Conservation (phyloP, 2,888 invertebrate species). For the Drosophila histrio region DNA sequence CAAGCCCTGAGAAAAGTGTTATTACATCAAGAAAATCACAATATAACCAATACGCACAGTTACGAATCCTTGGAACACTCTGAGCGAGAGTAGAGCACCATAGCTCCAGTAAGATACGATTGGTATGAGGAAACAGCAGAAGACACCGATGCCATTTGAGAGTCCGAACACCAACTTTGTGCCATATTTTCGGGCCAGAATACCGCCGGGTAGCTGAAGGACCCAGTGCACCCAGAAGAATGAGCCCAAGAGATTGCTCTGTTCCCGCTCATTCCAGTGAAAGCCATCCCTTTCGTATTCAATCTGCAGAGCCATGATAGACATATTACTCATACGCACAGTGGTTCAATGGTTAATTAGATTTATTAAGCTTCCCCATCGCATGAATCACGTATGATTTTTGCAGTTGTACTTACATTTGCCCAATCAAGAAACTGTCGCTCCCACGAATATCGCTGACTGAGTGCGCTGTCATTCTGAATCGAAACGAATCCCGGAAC, state of each 20-base stretch:
- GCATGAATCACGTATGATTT: background rate
- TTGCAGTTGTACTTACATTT: constrained; percentile 57
- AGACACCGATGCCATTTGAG: constrained; percentile 87
- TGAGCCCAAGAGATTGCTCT: constrained; percentile 87
- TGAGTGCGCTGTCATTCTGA: constrained; percentile 14
- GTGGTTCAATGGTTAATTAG: background rate
- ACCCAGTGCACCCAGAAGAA: constrained; percentile 91
- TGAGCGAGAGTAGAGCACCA: constrained; percentile 86
- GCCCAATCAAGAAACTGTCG: constrained; percentile 72
- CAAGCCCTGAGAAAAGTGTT: constrained; percentile 85
- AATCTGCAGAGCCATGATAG: constrained; percentile 55
- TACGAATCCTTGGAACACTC: constrained; percentile 89
- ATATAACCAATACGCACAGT: constrained; percentile 86
- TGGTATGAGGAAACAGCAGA: constrained; percentile 88
- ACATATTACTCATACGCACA: constrained; percentile 3
- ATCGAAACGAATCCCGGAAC: background rate
- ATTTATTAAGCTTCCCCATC: background rate
- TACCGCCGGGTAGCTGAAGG: constrained; percentile 90
- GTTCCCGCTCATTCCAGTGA: constrained; percentile 88
- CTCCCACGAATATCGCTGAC: constrained; percentile 64
- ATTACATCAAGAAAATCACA: background rate
- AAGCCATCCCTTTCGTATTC: constrained; percentile 83
- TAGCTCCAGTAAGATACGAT: constrained; percentile 86
- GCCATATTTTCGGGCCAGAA: constrained; percentile 88
- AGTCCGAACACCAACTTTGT: constrained; percentile 89